Conservation (phyloP, 2,888 invertebrate genomes). For the Stenoptilia bipunctidactyla region DNA sequence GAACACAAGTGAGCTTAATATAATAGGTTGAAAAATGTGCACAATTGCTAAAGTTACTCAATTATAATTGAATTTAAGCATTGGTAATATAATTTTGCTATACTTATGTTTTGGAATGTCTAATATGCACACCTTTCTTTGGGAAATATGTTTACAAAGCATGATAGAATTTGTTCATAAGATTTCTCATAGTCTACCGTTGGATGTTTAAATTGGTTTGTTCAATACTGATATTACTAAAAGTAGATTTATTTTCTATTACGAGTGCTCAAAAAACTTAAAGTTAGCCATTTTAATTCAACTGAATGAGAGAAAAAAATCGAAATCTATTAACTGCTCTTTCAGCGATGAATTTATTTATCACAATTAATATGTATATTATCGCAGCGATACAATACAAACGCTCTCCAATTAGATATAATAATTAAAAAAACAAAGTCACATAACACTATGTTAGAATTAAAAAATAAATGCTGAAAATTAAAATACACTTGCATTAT, state of each 20-base stretch:
- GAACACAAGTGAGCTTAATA: no score
- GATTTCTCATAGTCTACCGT: neutral
- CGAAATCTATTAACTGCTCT: conserved; percentile 19
- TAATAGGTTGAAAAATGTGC: no score
- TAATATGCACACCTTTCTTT: neutral
- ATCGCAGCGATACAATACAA: neutral
- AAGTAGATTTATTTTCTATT: neutral
- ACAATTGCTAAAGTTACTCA: no score
- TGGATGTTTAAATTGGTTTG: neutral
- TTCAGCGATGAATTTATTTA: conserved; percentile 22
- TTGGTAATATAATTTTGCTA: conserved; percentile 1
- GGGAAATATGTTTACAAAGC: no score
- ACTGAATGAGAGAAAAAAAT: conserved; percentile 5
- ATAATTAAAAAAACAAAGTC: neutral
- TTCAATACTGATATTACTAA: conserved; percentile 1
- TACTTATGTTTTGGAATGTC: neutral
- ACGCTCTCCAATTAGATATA: neutral
- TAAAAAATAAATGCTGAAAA: neutral
- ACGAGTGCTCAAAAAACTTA: neutral
- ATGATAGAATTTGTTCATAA: no score
- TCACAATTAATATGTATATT: conserved; percentile 15
- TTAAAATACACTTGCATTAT: no score
- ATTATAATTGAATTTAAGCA: neutral
- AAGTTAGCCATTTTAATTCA: neutral
- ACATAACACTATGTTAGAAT: neutral